Evolutionary conservation across 2,888 invertebrate genomes (phyloP).

Genomic region (Diaphora mendica): DNA sequence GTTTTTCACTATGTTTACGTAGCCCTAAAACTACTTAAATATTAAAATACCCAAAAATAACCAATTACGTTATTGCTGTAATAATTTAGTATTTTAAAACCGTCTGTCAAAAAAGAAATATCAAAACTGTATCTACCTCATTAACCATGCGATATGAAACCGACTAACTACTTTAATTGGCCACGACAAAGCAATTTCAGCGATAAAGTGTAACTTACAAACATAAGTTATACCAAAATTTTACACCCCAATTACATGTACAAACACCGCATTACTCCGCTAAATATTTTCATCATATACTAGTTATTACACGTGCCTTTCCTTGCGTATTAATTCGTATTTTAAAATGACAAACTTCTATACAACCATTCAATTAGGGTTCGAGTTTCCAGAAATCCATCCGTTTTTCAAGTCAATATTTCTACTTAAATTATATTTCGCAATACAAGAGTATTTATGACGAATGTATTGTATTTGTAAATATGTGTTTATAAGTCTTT

Average conservation of each 20-base stretch:
- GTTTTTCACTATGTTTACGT: not conserved
- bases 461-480: too few species aligned
- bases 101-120: not conserved
- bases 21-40: not conserved
- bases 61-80: not conserved
- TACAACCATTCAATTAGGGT: not conserved
- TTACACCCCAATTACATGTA: conserved; percentile 43
- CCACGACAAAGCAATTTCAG: conserved; percentile 20
- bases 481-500: too few species aligned
- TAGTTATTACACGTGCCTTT: not conserved
- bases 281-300: conserved; percentile 33
- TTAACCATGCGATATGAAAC: conserved; percentile 16
- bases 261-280: conserved; percentile 37
- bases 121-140: conserved; percentile 9
- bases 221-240: conserved; percentile 20
- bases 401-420: too few species aligned
- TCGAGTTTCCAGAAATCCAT: too few species aligned
- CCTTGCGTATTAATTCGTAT: not conserved
- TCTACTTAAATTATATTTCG: too few species aligned
- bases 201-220: conserved; percentile 16
- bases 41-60: not conserved
- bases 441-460: too few species aligned
- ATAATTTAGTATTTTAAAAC: conserved; percentile 10
- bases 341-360: not conserved
- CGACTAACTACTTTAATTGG: conserved; percentile 21